phyloP scores from a whole-genome alignment of 1,140 invertebrate genomes.

The Penaeus japonicus region DNA sequence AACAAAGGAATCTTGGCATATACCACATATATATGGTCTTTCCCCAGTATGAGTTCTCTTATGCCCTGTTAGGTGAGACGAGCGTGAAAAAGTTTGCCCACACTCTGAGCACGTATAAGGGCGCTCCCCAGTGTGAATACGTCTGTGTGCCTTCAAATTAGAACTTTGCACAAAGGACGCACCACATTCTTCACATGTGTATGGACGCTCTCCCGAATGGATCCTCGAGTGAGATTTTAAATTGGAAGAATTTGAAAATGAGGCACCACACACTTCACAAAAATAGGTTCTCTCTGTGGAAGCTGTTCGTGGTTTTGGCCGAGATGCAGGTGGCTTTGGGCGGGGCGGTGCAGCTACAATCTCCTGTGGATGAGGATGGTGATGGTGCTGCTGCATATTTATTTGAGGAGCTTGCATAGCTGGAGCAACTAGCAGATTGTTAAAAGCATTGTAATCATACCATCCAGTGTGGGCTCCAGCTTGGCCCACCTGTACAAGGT shows the following conservation, averaged over 20 bases:
- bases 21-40: conserved; percentile 64
- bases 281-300: conserved; percentile 55
- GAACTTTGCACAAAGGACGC: conserved; percentile 73
- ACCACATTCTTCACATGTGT: conserved; percentile 58
- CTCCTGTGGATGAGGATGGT: conserved; percentile 6
- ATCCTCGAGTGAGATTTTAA: conserved; percentile 60
- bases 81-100: conserved; percentile 56
- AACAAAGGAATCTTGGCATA: conserved; percentile 65
- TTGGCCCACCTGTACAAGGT: conserved; percentile 40
- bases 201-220: conserved; percentile 63
- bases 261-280: conserved; percentile 59
- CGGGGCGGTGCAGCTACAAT: background rate
- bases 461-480: conserved; percentile 19
- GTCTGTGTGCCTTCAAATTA: conserved; percentile 71
- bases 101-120: conserved; percentile 55
- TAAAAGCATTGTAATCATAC: conserved; percentile 49
- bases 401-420: conserved; percentile 36
- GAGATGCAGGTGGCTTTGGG: conserved; percentile 33
- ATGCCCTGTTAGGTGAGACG: conserved; percentile 60
- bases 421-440: conserved; percentile 39
- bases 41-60: conserved; percentile 63
- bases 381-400: conserved; percentile 11
- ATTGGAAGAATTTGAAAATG: conserved; percentile 62
- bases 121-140: conserved; percentile 67
- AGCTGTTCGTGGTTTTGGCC: conserved; percentile 25